Base-by-base conservation (phyloP, 1,140 invertebrate genomes). In the Lepeophtheirus salmonis region DNA sequence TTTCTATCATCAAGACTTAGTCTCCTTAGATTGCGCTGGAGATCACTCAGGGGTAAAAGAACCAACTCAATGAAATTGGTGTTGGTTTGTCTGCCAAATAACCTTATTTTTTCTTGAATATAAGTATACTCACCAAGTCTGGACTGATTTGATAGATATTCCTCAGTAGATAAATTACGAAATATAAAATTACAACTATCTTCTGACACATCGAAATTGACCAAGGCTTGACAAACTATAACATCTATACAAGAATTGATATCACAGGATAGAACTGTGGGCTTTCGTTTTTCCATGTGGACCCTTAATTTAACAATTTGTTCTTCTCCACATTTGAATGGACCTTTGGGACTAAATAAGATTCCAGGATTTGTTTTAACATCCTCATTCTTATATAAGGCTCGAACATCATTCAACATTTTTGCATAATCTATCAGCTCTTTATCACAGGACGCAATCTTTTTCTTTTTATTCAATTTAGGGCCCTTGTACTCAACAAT, bases 151-250 rank as follows among this genome's bases (percentile, higher is more conserved):
- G 24, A 50, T 16, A 60, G 16, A n/a, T 56, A 59, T 25, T 3
- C 57, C 14, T 2, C 23, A 17, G 26, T 12, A 17, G 13, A 58
- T 52, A 3, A 56, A 2, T 4, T 60, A 57, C 50, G 41, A 61
- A 58, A 21, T n/a, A 41, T 61, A 55, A 65, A 17, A 56, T 60
- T 53, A 56, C 57, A 58, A 75, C 75, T 76, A 73, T 83, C 80
- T 22, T 52, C 12, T 16, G 21, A 16, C 14, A 13, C 10, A n/a
- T 57, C 16, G 24, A 30, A 41, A n/a, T 41, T 58, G 12, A 30
- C 25, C 22, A 23, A 49, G 49, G 17, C 24, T 23, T 16, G 51
- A 57, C 21, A 58, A 50, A 51, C 67, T 60, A 49, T 69, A 66
- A 63, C 64, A 62, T 24, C 67, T 54, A 21, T 21, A 22, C 4